Percentiles rank a stretch among this genome's conserved stretches.
These are phyloP conservation scores for Babylonia areolata DNA, from an alignment of 1,140 invertebrate species.

Conservation along the genomic window DNA sequence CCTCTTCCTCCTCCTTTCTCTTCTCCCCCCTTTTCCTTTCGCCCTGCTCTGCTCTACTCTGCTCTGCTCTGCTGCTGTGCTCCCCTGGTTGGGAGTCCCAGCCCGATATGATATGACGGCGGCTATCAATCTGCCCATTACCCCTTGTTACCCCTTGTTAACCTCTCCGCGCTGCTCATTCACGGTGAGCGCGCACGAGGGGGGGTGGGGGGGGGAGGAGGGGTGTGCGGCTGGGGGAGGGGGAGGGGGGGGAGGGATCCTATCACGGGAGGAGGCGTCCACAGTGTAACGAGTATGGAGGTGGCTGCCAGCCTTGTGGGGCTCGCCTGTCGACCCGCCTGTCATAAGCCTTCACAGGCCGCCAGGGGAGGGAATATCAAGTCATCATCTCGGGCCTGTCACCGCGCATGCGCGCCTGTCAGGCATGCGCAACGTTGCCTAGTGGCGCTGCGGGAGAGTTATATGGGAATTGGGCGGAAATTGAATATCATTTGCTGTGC, in stretches of 20 bases:
- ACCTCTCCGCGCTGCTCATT: slow-evolving; percentile 8
- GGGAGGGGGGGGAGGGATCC: too few species aligned
- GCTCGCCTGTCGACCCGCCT: not conserved
- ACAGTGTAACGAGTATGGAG: not conserved
- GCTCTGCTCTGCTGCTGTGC: too few species aligned
- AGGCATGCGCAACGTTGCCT: not conserved
- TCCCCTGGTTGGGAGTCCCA: not conserved
- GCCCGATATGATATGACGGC: slow-evolving; percentile 38
- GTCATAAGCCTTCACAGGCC: slow-evolving; percentile 9
- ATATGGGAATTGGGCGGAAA: not conserved
- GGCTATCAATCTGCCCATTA: slow-evolving; percentile 34
- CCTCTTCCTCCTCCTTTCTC: not conserved
- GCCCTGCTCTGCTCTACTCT: too few species aligned
- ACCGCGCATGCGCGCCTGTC: slow-evolving; percentile 13
- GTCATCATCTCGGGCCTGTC: slow-evolving; percentile 3
- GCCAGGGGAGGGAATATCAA: not conserved
- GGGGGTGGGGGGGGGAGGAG: too few species aligned
- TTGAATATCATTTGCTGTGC: not conserved
- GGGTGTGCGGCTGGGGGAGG: not conserved
- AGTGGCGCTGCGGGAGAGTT: not conserved
- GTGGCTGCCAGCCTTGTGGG: not conserved
- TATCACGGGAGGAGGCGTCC: not conserved
- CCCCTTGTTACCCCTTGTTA: slow-evolving; percentile 24
- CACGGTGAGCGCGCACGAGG: not conserved
- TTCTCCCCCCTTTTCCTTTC: not conserved